Evolutionary conservation across 2,113 vertebrate species (phyloP), one percentile per base, ranked within the genome.

Genomic region (Brachyhypopomus gauderio): DNA sequence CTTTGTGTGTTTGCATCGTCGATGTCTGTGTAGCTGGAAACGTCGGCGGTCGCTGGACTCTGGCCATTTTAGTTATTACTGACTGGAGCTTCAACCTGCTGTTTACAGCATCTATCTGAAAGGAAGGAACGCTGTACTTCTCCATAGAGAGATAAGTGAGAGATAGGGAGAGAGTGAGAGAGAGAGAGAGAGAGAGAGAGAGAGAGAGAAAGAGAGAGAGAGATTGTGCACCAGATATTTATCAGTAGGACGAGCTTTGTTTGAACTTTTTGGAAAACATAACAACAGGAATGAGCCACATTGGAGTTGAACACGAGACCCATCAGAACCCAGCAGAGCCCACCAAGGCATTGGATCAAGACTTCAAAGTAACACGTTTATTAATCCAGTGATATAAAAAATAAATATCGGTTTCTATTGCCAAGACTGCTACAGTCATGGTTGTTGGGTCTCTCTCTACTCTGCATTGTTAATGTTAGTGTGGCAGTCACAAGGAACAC

Each of bases 201-300:
- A 82, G n/a, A n/a, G n/a, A n/a, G n/a, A n/a, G n/a, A n/a, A n/a
- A n/a, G n/a, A n/a, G n/a, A n/a, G n/a, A n/a, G n/a, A n/a, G n/a
- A n/a, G n/a, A n/a, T 63, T 20, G 75, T 55, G 0, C 38, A 69
- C 5, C 3, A 55, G 52, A 73, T 75, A 82, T 74, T 75, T 19
- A 56, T 72, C 58, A 56, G 48, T 62, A 77, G 74, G 75, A 83
- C 82, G 52, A 52, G 41, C 20, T 75, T 27, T 87, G 75, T 81
- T 86, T 77, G 66, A 59, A 60, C 75, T 81, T 75, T 58, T 83
- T 38, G 75, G 38, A 67, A 70, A 74, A 74, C 60, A 79, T 84
- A 83, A 79, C 74, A 80, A 79, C 30, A 83, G 60, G 71, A 84
- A 75, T 52, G 69, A 59, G 25, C 62, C 38, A 36, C 5, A 66